Evolutionary conservation across 1,140 invertebrate species (phyloP).

Genomic region (Ephestia elutella): DNA sequence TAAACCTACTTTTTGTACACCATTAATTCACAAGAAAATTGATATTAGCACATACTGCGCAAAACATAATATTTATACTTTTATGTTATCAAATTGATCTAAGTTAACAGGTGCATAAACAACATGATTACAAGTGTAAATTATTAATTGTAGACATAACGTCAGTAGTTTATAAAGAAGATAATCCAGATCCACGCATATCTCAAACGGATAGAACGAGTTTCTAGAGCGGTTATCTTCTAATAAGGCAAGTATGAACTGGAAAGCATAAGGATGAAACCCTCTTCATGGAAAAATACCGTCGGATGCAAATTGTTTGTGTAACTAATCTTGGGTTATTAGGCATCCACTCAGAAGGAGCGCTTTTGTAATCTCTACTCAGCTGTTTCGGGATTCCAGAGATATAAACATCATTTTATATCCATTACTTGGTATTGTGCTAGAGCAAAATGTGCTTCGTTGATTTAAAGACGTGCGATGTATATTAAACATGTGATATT

Average conservation of each 20-base stretch:
- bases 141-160: background rate
- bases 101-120: background rate
- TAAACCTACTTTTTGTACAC: slow-evolving; percentile 1
- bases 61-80: background rate
- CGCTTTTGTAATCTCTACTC: slow-evolving; percentile 22
- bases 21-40: background rate
- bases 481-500: background rate
- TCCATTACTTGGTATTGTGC: background rate
- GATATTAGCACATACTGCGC: background rate
- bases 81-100: background rate
- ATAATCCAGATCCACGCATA: background rate
- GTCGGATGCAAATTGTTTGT: slow-evolving; percentile 49
- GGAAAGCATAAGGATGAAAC: background rate
- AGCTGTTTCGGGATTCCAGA: background rate
- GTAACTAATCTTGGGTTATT: slow-evolving; percentile 49
- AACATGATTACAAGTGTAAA: background rate
- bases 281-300: slow-evolving; percentile 52
- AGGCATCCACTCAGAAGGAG: slow-evolving; percentile 29
- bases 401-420: background rate
- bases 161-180: background rate
- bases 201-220: background rate
- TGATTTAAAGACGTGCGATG: background rate
- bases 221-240: background rate
- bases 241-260: background rate
- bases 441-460: background rate